Conservation (phyloP, 2,888 invertebrate genomes). For the Amphipoea oculea region DNA sequence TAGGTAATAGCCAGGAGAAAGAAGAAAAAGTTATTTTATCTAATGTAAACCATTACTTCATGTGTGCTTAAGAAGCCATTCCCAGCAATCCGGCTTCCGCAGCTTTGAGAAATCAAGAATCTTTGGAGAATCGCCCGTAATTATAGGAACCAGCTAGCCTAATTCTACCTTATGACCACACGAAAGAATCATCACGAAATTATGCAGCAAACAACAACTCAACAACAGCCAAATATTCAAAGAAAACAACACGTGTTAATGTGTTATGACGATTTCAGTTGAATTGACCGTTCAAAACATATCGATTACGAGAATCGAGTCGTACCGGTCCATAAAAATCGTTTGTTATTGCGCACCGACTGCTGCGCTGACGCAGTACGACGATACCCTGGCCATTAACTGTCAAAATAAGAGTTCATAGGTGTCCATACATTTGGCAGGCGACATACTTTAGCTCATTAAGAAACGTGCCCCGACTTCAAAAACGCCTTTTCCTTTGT, state of each 20-base stretch:
- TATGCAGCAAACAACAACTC: conserved; percentile 26
- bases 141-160: neutral
- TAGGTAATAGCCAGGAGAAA: too few species aligned
- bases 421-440: conserved; percentile 22
- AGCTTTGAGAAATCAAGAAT: neutral
- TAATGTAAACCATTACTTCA: neutral
- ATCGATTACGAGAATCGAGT: conserved; percentile 47
- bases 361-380: conserved; percentile 15
- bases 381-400: neutral
- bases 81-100: neutral
- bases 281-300: conserved; percentile 49
- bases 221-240: conserved; percentile 36
- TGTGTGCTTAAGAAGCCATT: neutral
- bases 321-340: conserved; percentile 10
- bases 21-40: too few species aligned
- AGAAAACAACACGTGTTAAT: conserved; percentile 32
- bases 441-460: conserved; percentile 29
- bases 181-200: conserved; percentile 12
- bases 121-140: neutral
- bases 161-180: neutral
- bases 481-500: conserved; percentile 28
- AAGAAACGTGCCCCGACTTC: conserved; percentile 26
- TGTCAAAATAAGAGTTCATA: conserved; percentile 28
- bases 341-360: conserved; percentile 30
- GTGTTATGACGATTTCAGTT: conserved; percentile 44